These are phyloP conservation scores for Scatophagus argus DNA, from an alignment of 2,113 vertebrate species.

Conservation along the genomic window DNA sequence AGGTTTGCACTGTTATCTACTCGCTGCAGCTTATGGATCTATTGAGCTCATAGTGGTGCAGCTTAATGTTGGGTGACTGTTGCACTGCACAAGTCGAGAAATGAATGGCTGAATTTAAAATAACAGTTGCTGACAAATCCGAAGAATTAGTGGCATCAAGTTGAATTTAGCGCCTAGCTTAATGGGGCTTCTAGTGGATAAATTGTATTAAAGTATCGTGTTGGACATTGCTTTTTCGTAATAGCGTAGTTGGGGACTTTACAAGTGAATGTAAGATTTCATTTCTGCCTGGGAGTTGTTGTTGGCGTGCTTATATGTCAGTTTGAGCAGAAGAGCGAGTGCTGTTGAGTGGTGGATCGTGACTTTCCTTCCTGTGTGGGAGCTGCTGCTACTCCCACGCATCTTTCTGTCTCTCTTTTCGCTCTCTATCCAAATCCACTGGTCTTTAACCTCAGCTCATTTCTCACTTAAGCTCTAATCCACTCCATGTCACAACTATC, in stretches of 20 bases:
- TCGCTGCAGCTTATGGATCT: slow-evolving; percentile 29
- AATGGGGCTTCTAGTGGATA: not conserved
- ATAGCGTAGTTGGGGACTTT: not conserved
- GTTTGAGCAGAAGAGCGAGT: slow-evolving; percentile 26
- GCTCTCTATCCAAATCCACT: slow-evolving; percentile 37
- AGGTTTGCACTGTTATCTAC: slow-evolving; percentile 22
- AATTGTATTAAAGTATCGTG: not conserved
- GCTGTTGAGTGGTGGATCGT: slow-evolving; percentile 53
- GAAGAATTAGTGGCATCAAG: not conserved
- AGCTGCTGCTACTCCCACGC: slow-evolving; percentile 54
- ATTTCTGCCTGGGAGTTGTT: slow-evolving; percentile 22
- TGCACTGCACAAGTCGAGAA: not conserved
- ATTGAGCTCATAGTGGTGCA: not conserved
- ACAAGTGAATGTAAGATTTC: not conserved
- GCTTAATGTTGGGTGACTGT: slow-evolving; percentile 20
- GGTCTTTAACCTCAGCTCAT: slow-evolving; percentile 55
- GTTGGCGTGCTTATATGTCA: slow-evolving; percentile 47
- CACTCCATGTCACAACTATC: slow-evolving; percentile 1
- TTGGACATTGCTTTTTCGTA: not conserved
- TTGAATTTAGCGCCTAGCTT: slow-evolving; percentile 1
- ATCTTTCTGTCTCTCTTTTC: slow-evolving; percentile 22
- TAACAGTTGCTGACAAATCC: not conserved
- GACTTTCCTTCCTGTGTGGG: slow-evolving; percentile 61
- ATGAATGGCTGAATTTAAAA: slow-evolving; percentile 23
- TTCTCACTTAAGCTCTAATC: slow-evolving; percentile 39